These are phyloP conservation scores for Dryoscopus gambensis DNA, from an alignment of 2,113 vertebrate species.

Conservation along the genomic window DNA sequence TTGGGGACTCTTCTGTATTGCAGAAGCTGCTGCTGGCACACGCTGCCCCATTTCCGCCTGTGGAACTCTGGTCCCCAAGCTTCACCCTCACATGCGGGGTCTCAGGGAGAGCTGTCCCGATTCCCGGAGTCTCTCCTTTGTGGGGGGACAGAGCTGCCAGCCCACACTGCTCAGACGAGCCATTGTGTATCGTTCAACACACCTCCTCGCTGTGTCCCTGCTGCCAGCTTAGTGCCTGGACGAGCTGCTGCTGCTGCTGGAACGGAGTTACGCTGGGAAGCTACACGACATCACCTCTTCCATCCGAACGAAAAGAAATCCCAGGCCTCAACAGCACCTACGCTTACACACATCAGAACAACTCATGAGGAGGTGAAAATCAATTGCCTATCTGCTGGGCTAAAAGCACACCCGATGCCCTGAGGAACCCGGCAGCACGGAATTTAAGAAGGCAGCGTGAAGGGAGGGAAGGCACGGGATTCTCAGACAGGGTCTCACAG, in stretches of 20 bases:
- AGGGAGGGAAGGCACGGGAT: accelerated
- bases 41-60: accelerated
- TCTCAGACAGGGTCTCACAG: not conserved
- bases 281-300: not conserved
- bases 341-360: accelerated
- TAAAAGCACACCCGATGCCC: not conserved
- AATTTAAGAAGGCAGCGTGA: not conserved
- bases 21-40: not conserved
- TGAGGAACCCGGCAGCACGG: accelerated
- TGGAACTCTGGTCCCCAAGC: not conserved
- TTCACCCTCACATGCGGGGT: accelerated
- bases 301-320: not conserved
- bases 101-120: not conserved
- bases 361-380: not conserved
- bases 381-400: accelerated
- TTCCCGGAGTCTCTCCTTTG: not conserved
- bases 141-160: accelerated
- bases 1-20: not conserved
- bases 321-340: not conserved
- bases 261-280: not conserved
- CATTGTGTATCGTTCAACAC: accelerated
- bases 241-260: not conserved
- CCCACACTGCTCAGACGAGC: too few species aligned
- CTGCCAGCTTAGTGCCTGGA: not conserved
- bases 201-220: not conserved